Percentiles rank a stretch among this genome's conserved stretches.
These are phyloP conservation scores for Lipophrys pholis DNA, from an alignment of 2,113 vertebrate species.

Conservation along the genomic window DNA sequence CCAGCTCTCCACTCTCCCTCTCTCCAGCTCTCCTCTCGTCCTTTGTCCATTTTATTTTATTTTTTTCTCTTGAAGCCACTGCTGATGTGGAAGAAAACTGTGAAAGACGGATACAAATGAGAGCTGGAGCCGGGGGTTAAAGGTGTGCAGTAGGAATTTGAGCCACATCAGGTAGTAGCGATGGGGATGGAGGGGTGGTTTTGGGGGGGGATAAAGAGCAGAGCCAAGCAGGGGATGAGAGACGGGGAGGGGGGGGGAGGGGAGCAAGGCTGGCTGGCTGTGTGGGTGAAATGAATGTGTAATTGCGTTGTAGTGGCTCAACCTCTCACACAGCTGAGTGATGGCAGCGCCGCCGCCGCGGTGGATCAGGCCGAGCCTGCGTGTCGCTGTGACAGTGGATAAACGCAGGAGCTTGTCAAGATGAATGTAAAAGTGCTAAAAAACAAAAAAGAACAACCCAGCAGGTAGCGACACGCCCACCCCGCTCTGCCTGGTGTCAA, in stretches of 20 bases:
- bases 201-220: constrained; percentile 8
- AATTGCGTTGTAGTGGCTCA: constrained; percentile 77
- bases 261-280: constrained; percentile 51
- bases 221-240: constrained; percentile 24
- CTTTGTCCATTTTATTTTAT: constrained; percentile 43
- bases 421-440: constrained; percentile 42
- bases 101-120: constrained; percentile 28
- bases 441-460: not conserved
- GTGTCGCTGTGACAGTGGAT: constrained; percentile 8
- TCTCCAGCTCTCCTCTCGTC: constrained; percentile 19
- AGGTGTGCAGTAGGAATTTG: constrained; percentile 39
- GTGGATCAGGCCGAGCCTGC: constrained; percentile 39
- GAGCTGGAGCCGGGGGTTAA: constrained; percentile 18
- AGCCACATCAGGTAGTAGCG: constrained; percentile 39
- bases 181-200: constrained; percentile 32
- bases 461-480: constrained; percentile 46
- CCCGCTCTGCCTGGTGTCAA: constrained; percentile 25
- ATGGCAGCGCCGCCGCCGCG: constrained; percentile 47
- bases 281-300: constrained; percentile 78
- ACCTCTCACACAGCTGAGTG: constrained; percentile 60
- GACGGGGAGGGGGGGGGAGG: constrained; percentile 60
- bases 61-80: constrained; percentile 5
- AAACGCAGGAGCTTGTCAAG: constrained; percentile 44
- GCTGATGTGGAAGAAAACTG: constrained; percentile 21
- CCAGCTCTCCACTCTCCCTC: constrained; percentile 23